Evolutionary conservation across 2,888 invertebrate species (phyloP), one percentile per base, ranked within the genome.

Genomic region (Drosophila dives): DNA sequence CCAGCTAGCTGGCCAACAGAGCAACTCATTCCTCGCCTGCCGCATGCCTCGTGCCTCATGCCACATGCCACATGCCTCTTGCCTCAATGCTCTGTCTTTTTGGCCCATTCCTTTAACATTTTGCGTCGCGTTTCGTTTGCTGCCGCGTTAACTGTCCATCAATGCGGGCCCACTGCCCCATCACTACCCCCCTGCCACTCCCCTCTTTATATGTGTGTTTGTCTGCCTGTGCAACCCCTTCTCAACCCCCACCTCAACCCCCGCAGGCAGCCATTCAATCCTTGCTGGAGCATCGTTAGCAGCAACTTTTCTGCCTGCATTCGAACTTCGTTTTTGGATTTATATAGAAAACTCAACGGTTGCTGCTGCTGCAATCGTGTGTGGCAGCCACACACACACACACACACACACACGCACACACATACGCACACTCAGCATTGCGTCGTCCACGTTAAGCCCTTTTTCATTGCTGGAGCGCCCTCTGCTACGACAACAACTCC

Each of bases 141-240:
- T 86, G 83, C 90, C 87, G 89, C 87, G 87, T 87, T 87, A 87
- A 89, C 90, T 87, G 87, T 87, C 87, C 86, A 87, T 87, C 87
- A 87, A 89, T 87, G 89, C 84, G 83, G 89, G 89, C 72, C 70
- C 64, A 63, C 40, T 26, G 23, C 49, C 59, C 51, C 67, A 64
- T 55, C 72, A 56, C 63, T 38, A 34, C 58, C 32, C 49, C 42
- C 55, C 23, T 42, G n/a, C 55, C 20, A 40, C 56, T 49, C 49
- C 63, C 33, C 78, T 71, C 80, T 80, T 75, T 76, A 83, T 83
- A 75, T 75, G 76, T 89, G 79, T 83, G 75, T 78, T 88, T 62
- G 54, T 45, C 45, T 75, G 77, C 53, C 65, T 75, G 75, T 61
- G 81, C 84, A 79, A 75, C 84, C 87, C 87, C 85, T 80, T 89